These are phyloP conservation scores for Cyclophora albipunctata DNA, from an alignment of 2,888 invertebrate genomes.

Conservation along the genomic window DNA sequence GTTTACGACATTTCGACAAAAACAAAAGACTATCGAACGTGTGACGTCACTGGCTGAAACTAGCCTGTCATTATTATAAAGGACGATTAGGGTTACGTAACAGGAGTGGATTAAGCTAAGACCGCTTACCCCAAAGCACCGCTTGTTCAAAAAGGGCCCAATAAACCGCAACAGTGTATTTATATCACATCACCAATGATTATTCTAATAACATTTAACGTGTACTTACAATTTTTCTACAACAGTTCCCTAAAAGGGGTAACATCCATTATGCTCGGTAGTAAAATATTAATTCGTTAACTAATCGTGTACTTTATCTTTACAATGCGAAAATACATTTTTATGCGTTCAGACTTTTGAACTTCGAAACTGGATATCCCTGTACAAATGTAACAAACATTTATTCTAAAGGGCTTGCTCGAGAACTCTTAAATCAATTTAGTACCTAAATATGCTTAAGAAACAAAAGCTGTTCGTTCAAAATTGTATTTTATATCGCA, in stretches of 20 bases:
- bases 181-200: slow-evolving; percentile 59
- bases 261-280: slow-evolving; percentile 64
- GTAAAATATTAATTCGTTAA: slow-evolving; percentile 70
- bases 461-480: too few relatives aligned
- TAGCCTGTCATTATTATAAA: too few relatives aligned
- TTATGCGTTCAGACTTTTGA: slow-evolving; percentile 69
- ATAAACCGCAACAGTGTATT: slow-evolving; percentile 55
- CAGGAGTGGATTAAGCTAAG: slow-evolving; percentile 7
- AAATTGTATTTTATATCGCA: too few relatives aligned
- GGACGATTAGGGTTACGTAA: too few relatives aligned
- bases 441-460: too few relatives aligned
- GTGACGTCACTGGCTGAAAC: too few relatives aligned
- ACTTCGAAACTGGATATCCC: slow-evolving; percentile 66
- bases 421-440: too few relatives aligned
- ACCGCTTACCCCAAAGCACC: slow-evolving; percentile 2
- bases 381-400: slow-evolving; percentile 66
- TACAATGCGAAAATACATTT: slow-evolving; percentile 73
- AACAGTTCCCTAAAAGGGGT: slow-evolving; percentile 56
- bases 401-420: too few relatives aligned
- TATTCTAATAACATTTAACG: slow-evolving; percentile 57
- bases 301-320: slow-evolving; percentile 64
- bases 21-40: too few relatives aligned
- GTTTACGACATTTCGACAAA: too few relatives aligned
- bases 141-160: slow-evolving; percentile 27
- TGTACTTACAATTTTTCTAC: slow-evolving; percentile 48